These are phyloP conservation scores for Morpho achilles DNA, from an alignment of 2,888 invertebrate genomes.

Conservation along the genomic window DNA sequence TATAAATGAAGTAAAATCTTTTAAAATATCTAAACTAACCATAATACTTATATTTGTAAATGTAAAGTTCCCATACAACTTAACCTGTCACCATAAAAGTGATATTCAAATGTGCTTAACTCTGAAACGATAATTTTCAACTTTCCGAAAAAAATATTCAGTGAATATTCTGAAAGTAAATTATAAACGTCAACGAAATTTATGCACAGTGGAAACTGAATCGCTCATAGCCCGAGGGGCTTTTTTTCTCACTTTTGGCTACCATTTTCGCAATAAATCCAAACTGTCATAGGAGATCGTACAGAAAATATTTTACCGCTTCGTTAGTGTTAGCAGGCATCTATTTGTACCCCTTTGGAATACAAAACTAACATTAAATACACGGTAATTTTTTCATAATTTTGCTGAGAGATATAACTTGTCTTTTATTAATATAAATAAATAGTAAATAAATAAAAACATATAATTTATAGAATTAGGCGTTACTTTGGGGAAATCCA, in stretches of 20 bases:
- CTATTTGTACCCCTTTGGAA: too few species aligned
- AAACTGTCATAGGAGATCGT: constrained; percentile 17
- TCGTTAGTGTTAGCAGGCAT: not conserved
- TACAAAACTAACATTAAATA: not conserved
- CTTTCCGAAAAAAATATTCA: not conserved
- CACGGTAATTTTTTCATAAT: not conserved
- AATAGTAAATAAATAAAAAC: too few species aligned
- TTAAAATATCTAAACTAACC: too few species aligned
- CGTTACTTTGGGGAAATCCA: too few species aligned
- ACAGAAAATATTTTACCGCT: constrained; percentile 20
- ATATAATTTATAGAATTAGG: too few species aligned
- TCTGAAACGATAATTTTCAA: not conserved
- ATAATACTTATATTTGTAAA: too few species aligned
- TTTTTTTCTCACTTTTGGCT: constrained; percentile 6
- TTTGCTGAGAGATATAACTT: too few species aligned
- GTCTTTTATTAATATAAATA: too few species aligned
- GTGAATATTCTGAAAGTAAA: constrained; percentile 9
- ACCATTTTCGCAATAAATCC: constrained; percentile 18
- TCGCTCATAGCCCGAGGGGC: constrained; percentile 3
- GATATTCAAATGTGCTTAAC: too few species aligned
- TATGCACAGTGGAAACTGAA: constrained; percentile 11
- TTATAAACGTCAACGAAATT: constrained; percentile 11
- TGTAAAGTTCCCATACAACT: too few species aligned
- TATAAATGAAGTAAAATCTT: too few species aligned
- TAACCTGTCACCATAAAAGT: too few species aligned